Base-by-base conservation (phyloP, 2,113 vertebrate genomes). In the Thymallus thymallus region DNA sequence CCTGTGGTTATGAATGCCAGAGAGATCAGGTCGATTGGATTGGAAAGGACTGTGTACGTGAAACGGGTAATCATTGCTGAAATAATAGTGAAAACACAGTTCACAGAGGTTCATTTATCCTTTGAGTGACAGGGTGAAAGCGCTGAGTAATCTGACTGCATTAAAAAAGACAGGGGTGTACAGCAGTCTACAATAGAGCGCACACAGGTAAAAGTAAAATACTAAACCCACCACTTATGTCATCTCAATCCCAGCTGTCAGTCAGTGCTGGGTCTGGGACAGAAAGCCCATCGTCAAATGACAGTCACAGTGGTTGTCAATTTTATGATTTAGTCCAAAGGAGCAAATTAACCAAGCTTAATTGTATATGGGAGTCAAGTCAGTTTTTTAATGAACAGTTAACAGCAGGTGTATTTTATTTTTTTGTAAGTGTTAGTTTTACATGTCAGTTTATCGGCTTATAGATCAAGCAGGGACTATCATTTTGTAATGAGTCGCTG, bases 41-140 rank as follows among this genome's bases (percentile, higher is more conserved):
- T 46, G 9, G 41, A 46, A 45, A 45, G 5, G 13, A 9, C 66
- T 56, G 74, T 76, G 82, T 73, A 87, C 75, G 56, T 82, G 82
- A 88, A 91, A 89, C 69, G 83, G 80, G 82, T 87, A 77, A 86
- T 85, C 75, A 84, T 74, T 82, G 84, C 78, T 83, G 83, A 88
- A 82, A 82, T 82, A 71, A 81, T 84, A 80, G 76, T 67, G 64
- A 69, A 71, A 75, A 79, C 82, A 68, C 71, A 82, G 80, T 84
- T 79, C 77, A 75, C 76, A 81, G 74, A 80, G 87, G 66, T 58
- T 74, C 73, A 69, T 73, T 68, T 62, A 74, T 41, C 51, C 46
- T 75, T 62, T 88, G 83, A 85, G 77, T 81, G 78, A 79, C 82
- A 74, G 83, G 60, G 3, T 72, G 74, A 83, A 89, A 88, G 73